Evolutionary conservation across 2,113 vertebrate species (phyloP), one percentile per base, ranked within the genome.

Genomic region (Urocolius indicus): DNA sequence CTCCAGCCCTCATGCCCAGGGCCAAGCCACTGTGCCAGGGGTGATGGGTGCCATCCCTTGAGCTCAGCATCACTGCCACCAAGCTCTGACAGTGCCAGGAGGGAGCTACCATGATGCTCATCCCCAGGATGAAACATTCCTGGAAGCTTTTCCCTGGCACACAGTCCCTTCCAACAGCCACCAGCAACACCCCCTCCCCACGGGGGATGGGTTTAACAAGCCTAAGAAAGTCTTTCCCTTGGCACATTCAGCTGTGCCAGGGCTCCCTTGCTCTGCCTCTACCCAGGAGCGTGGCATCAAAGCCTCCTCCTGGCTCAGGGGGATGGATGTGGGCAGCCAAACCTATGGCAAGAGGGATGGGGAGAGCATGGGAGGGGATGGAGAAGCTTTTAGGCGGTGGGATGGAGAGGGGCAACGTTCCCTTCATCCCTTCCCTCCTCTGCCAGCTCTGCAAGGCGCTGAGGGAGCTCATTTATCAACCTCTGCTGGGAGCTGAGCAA

Each of bases 401-500:
- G 14, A 10, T 8, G 41, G 55, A 57, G 55, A 69, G 26, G 34
- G 49, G 34, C 36, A 32, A 26, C 10, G 0, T 84, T 94, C 69
- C 43, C 10, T 8, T n/a, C 55, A 61, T 51, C 49, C 57, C 54
- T 45, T 41, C 62, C 67, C 13, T 5, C 57, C 7, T 2, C 0
- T 4, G 49, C 26, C 43, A 36, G 73, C 3, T 96, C 78, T 82
- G 86, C 16, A 7, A 15, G 16, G 65, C 73, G 74, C 81, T 81
- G 65, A 90, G 78, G 78, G 65, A 84, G 26, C 46, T 95, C 83
- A 38, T 96, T 84, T 59, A 61, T 74, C 86, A 87, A 66, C n/a
- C 71, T 49, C 82, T 84, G 91, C 68, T 84, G 74, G 93, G 89
- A 90, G 81, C 85, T 34, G 91, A 83, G 86, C 74, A 95, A 96